These are phyloP conservation scores for Grallaria varia DNA, from an alignment of 2,113 vertebrate species.

Conservation along the genomic window DNA sequence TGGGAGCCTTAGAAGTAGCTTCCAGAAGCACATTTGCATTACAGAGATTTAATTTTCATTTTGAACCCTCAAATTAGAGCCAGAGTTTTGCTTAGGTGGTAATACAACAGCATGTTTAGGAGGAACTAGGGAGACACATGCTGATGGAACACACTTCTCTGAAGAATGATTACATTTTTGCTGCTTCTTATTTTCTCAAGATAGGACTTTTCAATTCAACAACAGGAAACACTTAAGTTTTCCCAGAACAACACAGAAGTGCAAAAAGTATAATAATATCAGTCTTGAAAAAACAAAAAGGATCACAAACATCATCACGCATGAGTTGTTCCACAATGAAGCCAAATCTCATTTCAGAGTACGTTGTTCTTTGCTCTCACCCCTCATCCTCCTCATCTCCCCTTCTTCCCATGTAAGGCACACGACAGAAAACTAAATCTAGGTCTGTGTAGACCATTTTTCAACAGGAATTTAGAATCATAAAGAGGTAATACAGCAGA, in stretches of 20 bases:
- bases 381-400: not conserved
- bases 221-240: not conserved
- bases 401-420: not conserved
- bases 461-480: not conserved
- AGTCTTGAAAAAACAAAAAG: not conserved
- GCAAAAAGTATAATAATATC: not conserved
- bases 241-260: not conserved
- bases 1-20: not conserved
- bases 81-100: not conserved
- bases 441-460: not conserved
- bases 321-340: not conserved
- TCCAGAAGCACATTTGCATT: not conserved
- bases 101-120: not conserved
- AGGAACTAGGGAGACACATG: not conserved
- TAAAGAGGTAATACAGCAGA: not conserved
- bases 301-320: not conserved
- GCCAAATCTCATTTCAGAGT: not conserved
- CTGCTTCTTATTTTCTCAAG: not conserved
- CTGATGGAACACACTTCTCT: not conserved
- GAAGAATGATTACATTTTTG: not conserved
- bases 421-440: not conserved
- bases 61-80: not conserved
- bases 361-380: not conserved
- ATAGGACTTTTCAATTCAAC: not conserved
- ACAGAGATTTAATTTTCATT: not conserved